phyloP scores from a whole-genome alignment of 2,797 vertebrate species.

The Microctenopoma lineatum region DNA sequence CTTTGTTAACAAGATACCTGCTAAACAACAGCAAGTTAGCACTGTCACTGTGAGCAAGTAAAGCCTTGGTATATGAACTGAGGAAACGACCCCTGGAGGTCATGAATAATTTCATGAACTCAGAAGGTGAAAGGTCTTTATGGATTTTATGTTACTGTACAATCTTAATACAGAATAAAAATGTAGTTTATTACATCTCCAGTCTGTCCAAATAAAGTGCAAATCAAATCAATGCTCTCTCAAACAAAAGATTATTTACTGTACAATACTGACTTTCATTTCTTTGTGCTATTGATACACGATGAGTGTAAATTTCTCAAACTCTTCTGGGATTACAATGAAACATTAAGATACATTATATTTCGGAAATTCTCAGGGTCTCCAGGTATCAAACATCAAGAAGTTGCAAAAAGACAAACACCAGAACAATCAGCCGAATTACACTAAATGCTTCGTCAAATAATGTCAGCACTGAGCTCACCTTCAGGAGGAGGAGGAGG shows the following conservation, averaged over 20 bases:
- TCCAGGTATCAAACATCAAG: constrained; percentile 41
- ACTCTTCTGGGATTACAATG: constrained; percentile 32
- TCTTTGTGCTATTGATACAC: constrained; percentile 39
- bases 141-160: constrained; percentile 39
- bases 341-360: constrained; percentile 32
- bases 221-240: constrained; percentile 65
- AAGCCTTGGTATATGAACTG: no score
- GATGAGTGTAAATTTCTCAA: constrained; percentile 19
- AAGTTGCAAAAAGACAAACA: constrained; percentile 48
- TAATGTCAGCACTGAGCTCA: constrained; percentile 38
- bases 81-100: no score
- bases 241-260: constrained; percentile 59
- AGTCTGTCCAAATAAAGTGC: constrained; percentile 67
- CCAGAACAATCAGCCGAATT: constrained; percentile 35
- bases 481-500: constrained; percentile 13
- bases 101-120: constrained; percentile 17
- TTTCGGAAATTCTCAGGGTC: constrained; percentile 35
- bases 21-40: background rate
- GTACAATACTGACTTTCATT: constrained; percentile 54
- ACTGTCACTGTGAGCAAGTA: no score
- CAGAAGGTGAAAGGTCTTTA: constrained; percentile 21
- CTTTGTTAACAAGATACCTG: background rate
- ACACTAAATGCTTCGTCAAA: constrained; percentile 34
- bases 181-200: constrained; percentile 53
- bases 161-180: constrained; percentile 61